phyloP scores from a whole-genome alignment of 2,888 invertebrate species.

The Folsomia candida region DNA sequence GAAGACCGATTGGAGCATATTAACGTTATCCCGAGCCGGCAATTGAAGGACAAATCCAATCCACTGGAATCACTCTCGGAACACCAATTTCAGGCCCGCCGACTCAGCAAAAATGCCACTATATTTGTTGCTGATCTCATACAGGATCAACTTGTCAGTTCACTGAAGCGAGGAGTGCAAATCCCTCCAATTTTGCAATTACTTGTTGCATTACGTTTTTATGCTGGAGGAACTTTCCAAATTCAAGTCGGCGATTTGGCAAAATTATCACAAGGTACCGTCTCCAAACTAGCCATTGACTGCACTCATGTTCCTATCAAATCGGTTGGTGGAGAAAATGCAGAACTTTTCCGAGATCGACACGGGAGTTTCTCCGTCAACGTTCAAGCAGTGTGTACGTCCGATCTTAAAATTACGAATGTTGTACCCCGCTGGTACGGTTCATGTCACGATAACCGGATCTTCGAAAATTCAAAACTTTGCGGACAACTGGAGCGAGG shows the following conservation, averaged over 20 bases:
- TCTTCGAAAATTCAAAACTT: conserved; percentile 16
- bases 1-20: no score
- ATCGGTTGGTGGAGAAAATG: conserved; percentile 23
- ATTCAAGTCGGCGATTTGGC: conserved; percentile 14
- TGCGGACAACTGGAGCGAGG: no score
- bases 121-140: no score
- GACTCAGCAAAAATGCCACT: no score
- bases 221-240: conserved; percentile 28
- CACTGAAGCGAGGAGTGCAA: conserved; percentile 10
- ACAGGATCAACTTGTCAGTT: no score
- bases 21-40: no score
- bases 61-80: no score
- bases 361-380: conserved; percentile 27
- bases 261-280: conserved; percentile 14
- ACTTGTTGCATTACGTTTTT: conserved; percentile 15
- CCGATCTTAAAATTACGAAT: conserved; percentile 21
- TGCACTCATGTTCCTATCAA: conserved; percentile 23
- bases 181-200: conserved; percentile 21
- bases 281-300: conserved; percentile 26
- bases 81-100: no score
- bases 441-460: conserved; percentile 25
- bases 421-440: conserved; percentile 29
- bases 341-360: conserved; percentile 31
- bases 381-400: no score
- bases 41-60: no score